Evolutionary conservation across 1,140 invertebrate genomes (phyloP).

Genomic region (Hyposmocoma kahamanoa): DNA sequence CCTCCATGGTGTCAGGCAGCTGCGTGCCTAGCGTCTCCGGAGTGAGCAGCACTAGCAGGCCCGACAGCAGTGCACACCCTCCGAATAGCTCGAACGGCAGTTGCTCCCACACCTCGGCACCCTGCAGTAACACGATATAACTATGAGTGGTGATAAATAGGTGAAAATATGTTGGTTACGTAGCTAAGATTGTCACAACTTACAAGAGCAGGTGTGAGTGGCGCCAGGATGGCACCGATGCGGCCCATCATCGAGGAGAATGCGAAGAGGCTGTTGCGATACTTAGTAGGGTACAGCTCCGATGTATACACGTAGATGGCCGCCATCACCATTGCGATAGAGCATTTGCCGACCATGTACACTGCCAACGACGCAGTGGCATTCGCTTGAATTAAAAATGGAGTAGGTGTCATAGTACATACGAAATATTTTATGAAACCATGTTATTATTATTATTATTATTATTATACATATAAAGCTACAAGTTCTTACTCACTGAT

Average conservation of each 20-base stretch:
- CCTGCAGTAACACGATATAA: conserved; percentile 30
- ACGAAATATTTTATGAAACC: too few species aligned
- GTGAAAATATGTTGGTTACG: too few species aligned
- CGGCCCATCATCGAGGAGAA: conserved; percentile 83
- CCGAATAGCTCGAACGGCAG: conserved; percentile 82
- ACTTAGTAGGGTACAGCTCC: conserved; percentile 81
- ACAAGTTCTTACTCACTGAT: too few species aligned
- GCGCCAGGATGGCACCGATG: conserved; percentile 82
- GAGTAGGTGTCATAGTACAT: too few species aligned
- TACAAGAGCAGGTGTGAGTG: conserved; percentile 81
- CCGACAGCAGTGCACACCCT: conserved; percentile 76
- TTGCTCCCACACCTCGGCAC: conserved; percentile 39
- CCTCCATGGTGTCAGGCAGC: conserved; percentile 78
- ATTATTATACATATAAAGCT: too few species aligned
- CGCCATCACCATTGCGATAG: conserved; percentile 80
- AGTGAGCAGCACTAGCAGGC: conserved; percentile 73
- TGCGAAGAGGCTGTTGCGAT: conserved; percentile 78
- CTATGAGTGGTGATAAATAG: background rate
- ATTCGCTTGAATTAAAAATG: conserved; percentile 17
- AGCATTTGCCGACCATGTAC: conserved; percentile 83
- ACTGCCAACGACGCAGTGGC: conserved; percentile 54
- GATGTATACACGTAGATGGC: conserved; percentile 82
- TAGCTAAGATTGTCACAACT: too few species aligned
- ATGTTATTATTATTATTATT: too few species aligned
- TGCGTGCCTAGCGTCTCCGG: conserved; percentile 78